These are phyloP conservation scores for Callithrix jacchus DNA, from an alignment of 2,113 vertebrate species.

Conservation along the genomic window DNA sequence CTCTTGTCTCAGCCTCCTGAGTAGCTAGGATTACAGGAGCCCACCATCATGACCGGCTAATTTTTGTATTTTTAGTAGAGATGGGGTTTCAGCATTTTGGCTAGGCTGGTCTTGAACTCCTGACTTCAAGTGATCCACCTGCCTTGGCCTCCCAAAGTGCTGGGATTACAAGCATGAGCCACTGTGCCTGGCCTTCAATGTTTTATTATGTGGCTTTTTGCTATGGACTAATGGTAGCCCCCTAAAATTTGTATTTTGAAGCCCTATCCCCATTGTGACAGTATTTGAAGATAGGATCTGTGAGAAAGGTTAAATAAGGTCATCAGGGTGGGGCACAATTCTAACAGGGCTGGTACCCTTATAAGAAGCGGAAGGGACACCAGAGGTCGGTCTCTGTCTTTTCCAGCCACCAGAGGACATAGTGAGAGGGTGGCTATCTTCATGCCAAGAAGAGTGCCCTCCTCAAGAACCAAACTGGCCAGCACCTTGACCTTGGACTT, in stretches of 20 bases:
- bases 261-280: background rate
- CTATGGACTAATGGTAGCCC: background rate
- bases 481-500: background rate
- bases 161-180: too few relatives aligned
- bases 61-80: too few relatives aligned
- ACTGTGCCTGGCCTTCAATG: background rate
- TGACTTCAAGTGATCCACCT: too few relatives aligned
- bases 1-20: too few relatives aligned
- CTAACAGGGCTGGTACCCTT: background rate
- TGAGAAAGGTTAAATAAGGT: background rate
- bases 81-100: too few relatives aligned
- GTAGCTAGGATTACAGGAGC: too few relatives aligned
- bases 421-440: background rate
- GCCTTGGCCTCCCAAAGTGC: too few relatives aligned
- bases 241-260: background rate
- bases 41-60: too few relatives aligned
- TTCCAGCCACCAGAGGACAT: background rate
- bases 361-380: background rate
- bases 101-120: too few relatives aligned
- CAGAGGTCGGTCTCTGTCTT: background rate
- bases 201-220: conserved; percentile 11
- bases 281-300: background rate
- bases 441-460: background rate
- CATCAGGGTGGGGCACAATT: background rate
- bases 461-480: background rate